phyloP scores from a whole-genome alignment of 2,797 vertebrate genomes.

The Sebastes nivosus region DNA sequence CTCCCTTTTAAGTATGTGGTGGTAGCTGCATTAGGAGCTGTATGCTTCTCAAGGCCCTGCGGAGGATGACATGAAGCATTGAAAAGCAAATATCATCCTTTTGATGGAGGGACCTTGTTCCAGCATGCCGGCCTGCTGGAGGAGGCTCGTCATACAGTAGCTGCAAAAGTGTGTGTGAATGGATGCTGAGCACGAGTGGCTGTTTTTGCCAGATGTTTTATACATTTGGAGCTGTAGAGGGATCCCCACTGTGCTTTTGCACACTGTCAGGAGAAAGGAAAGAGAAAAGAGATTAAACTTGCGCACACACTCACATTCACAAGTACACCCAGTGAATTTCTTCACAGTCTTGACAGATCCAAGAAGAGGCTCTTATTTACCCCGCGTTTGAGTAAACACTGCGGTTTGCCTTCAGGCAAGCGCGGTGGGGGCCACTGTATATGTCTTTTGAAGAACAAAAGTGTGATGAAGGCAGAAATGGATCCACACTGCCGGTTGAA shows the following conservation, averaged over 20 bases:
- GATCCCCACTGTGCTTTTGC: constrained; percentile 49
- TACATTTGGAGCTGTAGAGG: constrained; percentile 49
- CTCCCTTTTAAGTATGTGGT: neutral
- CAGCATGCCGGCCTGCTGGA: constrained; percentile 8
- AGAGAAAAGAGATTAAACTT: constrained; percentile 49
- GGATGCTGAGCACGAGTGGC: neutral
- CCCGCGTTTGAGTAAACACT: constrained; percentile 51
- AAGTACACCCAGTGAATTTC: constrained; percentile 31
- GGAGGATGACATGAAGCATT: constrained; percentile 37
- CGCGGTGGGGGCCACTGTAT: constrained; percentile 24
- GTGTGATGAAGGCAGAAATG: constrained; percentile 39
- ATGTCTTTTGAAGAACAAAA: constrained; percentile 39
- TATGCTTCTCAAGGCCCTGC: neutral
- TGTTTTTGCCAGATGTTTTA: constrained; percentile 38
- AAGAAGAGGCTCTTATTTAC: constrained; percentile 55
- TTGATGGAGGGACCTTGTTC: constrained; percentile 31
- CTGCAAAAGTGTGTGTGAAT: constrained; percentile 2
- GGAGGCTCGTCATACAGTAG: neutral
- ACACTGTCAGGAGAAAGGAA: constrained; percentile 34
- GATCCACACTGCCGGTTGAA: neutral
- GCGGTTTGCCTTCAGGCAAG: constrained; percentile 45
- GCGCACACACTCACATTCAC: neutral
- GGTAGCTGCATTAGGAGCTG: constrained; percentile 37
- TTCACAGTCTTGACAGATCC: constrained; percentile 38
- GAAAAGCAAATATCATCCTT: constrained; percentile 35